These are phyloP conservation scores for Polyommatus icarus DNA, from an alignment of 2,888 invertebrate species.

Conservation along the genomic window DNA sequence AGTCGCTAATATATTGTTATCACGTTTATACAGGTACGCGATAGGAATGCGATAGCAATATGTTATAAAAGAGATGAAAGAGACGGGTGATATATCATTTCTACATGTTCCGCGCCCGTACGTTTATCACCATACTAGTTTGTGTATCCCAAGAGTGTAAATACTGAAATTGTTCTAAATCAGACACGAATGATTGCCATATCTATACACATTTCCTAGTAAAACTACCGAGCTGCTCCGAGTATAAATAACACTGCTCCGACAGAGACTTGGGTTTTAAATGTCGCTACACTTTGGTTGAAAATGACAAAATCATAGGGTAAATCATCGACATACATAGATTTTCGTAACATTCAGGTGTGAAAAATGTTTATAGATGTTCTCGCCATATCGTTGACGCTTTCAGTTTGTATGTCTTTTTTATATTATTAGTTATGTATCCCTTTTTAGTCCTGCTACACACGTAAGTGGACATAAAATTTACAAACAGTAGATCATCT, in stretches of 20 bases:
- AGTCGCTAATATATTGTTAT: background rate
- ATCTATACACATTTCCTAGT: slow-evolving; percentile 2
- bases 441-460: too few species aligned
- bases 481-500: too few species aligned
- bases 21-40: too few species aligned
- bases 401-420: too few species aligned
- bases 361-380: too few species aligned
- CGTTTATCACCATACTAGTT: background rate
- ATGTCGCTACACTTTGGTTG: background rate
- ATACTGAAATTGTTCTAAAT: background rate
- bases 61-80: background rate
- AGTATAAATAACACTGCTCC: background rate
- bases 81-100: background rate
- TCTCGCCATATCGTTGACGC: too few species aligned
- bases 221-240: background rate
- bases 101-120: background rate
- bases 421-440: too few species aligned
- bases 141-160: background rate
- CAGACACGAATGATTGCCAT: background rate
- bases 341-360: too few species aligned
- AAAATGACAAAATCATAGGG: background rate
- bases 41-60: background rate
- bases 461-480: too few species aligned
- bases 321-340: background rate
- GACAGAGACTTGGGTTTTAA: background rate